Percentiles rank a stretch among this genome's conserved stretches.
phyloP scores from a whole-genome alignment of 2,888 invertebrate genomes.

The Ichneumoninae sp. region DNA sequence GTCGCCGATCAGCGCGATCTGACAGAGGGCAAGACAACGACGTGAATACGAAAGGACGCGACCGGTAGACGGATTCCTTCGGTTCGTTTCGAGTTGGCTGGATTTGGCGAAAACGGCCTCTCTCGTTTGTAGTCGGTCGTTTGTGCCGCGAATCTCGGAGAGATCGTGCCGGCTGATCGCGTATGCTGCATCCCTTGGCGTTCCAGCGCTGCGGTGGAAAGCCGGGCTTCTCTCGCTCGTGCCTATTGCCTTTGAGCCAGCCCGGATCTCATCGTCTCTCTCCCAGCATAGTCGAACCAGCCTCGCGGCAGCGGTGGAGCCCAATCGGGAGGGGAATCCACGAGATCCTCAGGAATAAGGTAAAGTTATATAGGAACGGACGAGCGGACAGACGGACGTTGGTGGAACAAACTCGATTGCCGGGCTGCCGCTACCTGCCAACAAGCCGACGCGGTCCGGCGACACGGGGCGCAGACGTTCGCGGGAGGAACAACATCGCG shows the following conservation, averaged over 20 bases:
- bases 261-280: not conserved
- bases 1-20: conserved; percentile 12
- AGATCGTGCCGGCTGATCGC: conserved; percentile 61
- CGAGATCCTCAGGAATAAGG: conserved; percentile 31
- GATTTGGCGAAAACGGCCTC: conserved; percentile 80
- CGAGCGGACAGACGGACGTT: conserved; percentile 36
- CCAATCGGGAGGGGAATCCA: conserved; percentile 21
- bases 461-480: conserved; percentile 41
- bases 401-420: conserved; percentile 42
- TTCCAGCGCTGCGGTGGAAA: not conserved
- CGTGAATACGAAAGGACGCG: conserved; percentile 28
- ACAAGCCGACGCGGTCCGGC: conserved; percentile 42
- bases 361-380: conserved; percentile 43
- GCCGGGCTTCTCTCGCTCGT: conserved; percentile 2
- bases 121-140: conserved; percentile 80
- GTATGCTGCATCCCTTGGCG: conserved; percentile 15
- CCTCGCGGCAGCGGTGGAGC: not conserved
- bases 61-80: conserved; percentile 75
- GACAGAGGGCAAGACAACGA: conserved; percentile 31
- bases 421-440: conserved; percentile 71
- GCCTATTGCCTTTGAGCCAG: not conserved
- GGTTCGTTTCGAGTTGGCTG: conserved; percentile 81
- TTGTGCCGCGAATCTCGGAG: conserved; percentile 47
- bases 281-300: conserved; percentile 4
- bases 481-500: conserved; percentile 40